phyloP scores from a whole-genome alignment of 2,113 vertebrate species.

The Heterotis niloticus region DNA sequence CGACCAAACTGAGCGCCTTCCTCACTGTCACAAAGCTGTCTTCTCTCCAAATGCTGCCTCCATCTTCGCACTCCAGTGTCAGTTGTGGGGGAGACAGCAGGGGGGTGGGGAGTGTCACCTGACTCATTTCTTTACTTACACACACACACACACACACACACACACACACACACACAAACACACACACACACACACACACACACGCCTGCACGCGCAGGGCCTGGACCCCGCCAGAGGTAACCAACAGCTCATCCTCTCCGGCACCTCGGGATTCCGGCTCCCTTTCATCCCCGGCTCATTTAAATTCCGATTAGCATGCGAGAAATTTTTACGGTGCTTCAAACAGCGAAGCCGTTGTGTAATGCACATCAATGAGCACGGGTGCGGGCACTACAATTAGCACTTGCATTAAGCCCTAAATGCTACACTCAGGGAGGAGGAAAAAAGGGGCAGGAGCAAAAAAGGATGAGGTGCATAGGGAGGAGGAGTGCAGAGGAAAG shows the following conservation, averaged over 20 bases:
- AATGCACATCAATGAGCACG: slow-evolving; percentile 50
- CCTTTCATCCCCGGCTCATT: slow-evolving; percentile 73
- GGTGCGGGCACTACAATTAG: slow-evolving; percentile 61
- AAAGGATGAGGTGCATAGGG: background rate
- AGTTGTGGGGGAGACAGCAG: background rate
- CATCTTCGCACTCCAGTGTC: background rate
- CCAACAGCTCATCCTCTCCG: slow-evolving; percentile 57
- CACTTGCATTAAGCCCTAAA: slow-evolving; percentile 55
- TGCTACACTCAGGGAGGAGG: slow-evolving; percentile 3
- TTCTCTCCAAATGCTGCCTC: background rate
- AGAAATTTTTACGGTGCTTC: slow-evolving; percentile 66
- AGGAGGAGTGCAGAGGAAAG: background rate
- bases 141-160: slow-evolving; percentile 1
- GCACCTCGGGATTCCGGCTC: slow-evolving; percentile 58
- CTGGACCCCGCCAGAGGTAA: background rate
- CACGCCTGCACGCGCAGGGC: slow-evolving; percentile 29
- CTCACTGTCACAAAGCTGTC: background rate
- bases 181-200: background rate
- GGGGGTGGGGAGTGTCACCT: background rate
- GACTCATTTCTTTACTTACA: background rate
- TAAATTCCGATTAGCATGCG: slow-evolving; percentile 81
- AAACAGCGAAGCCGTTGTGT: slow-evolving; percentile 54
- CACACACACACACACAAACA: slow-evolving; percentile 3
- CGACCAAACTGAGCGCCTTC: background rate
- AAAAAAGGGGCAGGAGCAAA: background rate